phyloP scores from a whole-genome alignment of 1,140 invertebrate genomes.

The Sycophaga agraensis region DNA sequence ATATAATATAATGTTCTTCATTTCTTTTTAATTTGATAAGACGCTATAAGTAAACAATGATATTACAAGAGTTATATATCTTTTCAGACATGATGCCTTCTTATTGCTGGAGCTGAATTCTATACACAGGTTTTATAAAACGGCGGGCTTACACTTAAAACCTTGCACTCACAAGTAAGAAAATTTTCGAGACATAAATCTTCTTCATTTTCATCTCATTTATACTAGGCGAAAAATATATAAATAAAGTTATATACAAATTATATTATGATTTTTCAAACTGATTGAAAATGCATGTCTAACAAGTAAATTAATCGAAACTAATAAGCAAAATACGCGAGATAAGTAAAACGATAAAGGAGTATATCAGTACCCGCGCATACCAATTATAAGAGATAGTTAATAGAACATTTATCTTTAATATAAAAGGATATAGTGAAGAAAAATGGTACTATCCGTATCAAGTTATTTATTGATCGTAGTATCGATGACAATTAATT shows the following conservation, averaged over 20 bases:
- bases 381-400: too few relatives aligned
- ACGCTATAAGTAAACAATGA: too few relatives aligned
- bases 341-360: conserved; percentile 5
- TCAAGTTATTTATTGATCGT: background rate
- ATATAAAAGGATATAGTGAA: background rate
- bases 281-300: background rate
- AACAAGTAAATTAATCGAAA: background rate
- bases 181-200: conserved; percentile 35
- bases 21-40: too few relatives aligned
- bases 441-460: background rate
- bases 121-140: conserved; percentile 46
- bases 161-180: conserved; percentile 53
- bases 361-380: background rate
- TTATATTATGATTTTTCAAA: background rate
- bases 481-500: background rate
- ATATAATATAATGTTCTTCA: too few relatives aligned
- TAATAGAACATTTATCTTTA: too few relatives aligned
- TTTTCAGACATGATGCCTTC: conserved; percentile 51
- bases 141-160: conserved; percentile 39
- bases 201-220: conserved; percentile 26
- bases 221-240: background rate
- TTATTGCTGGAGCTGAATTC: conserved; percentile 50
- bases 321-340: conserved; percentile 25
- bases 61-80: too few relatives aligned
- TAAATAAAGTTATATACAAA: background rate